These are phyloP conservation scores for Saccopteryx bilineata DNA, from an alignment of 2,113 vertebrate species.

Conservation along the genomic window DNA sequence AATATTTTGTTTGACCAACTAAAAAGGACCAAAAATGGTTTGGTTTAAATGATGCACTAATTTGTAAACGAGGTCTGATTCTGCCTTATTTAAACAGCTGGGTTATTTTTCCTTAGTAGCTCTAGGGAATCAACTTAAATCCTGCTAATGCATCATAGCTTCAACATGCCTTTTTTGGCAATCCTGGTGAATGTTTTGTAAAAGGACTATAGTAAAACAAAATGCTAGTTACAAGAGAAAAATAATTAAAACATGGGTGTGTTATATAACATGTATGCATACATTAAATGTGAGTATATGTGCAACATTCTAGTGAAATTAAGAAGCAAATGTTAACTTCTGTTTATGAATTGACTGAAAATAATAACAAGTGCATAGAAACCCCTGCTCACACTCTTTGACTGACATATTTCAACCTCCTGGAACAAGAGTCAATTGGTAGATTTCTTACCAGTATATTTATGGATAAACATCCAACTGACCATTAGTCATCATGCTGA, in stretches of 20 bases:
- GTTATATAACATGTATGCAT: background rate
- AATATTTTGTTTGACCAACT: slow-evolving; percentile 78
- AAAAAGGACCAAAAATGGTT: slow-evolving; percentile 74
- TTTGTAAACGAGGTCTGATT: slow-evolving; percentile 72
- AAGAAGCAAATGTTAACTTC: slow-evolving; percentile 14
- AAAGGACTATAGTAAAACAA: background rate
- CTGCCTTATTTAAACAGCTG: slow-evolving; percentile 55
- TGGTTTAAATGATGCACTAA: slow-evolving; percentile 68
- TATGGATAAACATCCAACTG: background rate
- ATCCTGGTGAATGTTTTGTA: slow-evolving; percentile 57
- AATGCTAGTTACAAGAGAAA: background rate
- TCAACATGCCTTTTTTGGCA: slow-evolving; percentile 48
- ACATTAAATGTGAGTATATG: background rate
- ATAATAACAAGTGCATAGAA: background rate
- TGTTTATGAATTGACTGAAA: background rate
- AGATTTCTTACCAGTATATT: background rate
- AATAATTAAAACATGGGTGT: background rate
- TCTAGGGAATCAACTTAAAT: slow-evolving; percentile 61
- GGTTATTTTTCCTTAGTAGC: slow-evolving; percentile 47
- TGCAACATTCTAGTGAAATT: background rate
- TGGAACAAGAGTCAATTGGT: background rate
- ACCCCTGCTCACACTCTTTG: background rate
- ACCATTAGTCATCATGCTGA: background rate
- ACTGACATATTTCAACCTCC: background rate
- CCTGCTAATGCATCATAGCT: slow-evolving; percentile 61